These are phyloP conservation scores for Tipula confusa DNA, from an alignment of 2,888 invertebrate genomes.

Conservation along the genomic window DNA sequence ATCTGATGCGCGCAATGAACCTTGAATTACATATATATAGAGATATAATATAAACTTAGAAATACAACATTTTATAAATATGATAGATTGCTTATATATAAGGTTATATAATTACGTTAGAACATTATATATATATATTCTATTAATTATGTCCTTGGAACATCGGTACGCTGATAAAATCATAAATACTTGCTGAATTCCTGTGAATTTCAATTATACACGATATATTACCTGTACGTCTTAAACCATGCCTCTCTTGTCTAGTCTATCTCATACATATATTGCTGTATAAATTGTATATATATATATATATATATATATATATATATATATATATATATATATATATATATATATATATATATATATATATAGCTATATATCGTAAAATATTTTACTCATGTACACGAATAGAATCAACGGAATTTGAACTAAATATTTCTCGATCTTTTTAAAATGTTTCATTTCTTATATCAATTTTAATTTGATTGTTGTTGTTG, in stretches of 20 bases:
- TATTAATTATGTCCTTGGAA: not conserved
- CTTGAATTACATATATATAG: not conserved
- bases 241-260: not conserved
- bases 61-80: not conserved
- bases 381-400: constrained; percentile 25
- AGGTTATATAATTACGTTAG: not conserved
- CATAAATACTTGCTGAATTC: not conserved
- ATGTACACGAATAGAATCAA: constrained; percentile 1
- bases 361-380: too few species aligned
- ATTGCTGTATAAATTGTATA: not conserved
- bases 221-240: not conserved
- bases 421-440: not conserved
- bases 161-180: not conserved
- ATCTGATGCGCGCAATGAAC: not conserved
- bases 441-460: not conserved
- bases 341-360: too few species aligned
- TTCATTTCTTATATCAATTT: not conserved
- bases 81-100: not conserved
- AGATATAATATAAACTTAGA: not conserved
- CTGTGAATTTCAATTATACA: not conserved
- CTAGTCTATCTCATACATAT: not conserved
- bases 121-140: not conserved
- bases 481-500: not conserved
- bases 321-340: too few species aligned
- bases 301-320: too few species aligned